A percentile compares a stretch with the other conserved stretches of the same genome.
Evolutionary conservation across 2,113 vertebrate genomes (phyloP).

Genomic region (Diphyllodes magnificus): DNA sequence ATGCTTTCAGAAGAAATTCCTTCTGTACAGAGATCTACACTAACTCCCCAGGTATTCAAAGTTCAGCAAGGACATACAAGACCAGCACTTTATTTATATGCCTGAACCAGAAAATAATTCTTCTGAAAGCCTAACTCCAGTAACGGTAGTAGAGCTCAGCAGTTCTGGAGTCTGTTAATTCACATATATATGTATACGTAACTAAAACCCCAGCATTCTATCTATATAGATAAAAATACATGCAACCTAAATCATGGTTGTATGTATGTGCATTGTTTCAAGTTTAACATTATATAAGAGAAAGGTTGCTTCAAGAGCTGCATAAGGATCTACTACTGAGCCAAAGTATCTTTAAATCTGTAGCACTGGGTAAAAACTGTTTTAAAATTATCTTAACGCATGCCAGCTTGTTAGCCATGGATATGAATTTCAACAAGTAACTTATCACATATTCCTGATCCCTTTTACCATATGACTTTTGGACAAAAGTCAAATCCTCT

Average conservation of each 20-base stretch:
- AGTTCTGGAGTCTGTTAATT: background rate
- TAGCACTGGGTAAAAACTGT: background rate
- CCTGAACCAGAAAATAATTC: background rate
- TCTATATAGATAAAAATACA: background rate
- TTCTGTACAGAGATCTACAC: background rate
- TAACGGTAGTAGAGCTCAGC: background rate
- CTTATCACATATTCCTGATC: background rate
- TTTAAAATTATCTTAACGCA: background rate
- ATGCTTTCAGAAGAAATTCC: background rate
- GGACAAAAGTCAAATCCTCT: background rate
- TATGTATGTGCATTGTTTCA: background rate
- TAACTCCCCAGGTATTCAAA: background rate
- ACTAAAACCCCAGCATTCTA: background rate
- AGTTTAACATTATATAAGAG: background rate
- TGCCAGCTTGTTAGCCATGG: background rate
- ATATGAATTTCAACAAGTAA: background rate
- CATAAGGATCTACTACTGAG: background rate
- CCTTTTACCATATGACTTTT: background rate
- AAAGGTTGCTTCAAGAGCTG: background rate
- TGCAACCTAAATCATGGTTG: background rate
- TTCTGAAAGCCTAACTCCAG: conserved; percentile 1
- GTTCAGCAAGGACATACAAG: background rate
- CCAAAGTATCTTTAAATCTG: background rate
- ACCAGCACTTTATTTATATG: background rate
- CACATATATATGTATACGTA: background rate